phyloP scores from a whole-genome alignment of 1,140 invertebrate species.

The Drepana arcuata region DNA sequence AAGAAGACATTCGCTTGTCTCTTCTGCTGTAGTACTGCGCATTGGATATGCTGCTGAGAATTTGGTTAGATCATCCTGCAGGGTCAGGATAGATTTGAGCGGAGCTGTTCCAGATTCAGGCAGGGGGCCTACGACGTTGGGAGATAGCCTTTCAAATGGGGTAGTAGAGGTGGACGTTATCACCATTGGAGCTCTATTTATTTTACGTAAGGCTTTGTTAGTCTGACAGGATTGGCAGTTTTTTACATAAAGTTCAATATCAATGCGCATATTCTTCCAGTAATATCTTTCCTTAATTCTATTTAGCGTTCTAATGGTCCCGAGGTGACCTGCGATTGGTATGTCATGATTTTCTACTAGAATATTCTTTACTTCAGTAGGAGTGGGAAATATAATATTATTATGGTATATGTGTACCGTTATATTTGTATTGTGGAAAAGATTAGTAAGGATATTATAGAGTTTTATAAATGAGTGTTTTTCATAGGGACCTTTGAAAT shows the following conservation, averaged over 20 bases:
- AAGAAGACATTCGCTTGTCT: conserved; percentile 4
- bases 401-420: background rate
- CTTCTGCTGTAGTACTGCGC: conserved; percentile 1
- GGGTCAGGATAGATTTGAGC: conserved; percentile 1
- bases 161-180: conserved; percentile 5
- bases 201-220: conserved; percentile 5
- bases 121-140: conserved; percentile 5
- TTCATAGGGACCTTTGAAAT: conserved; percentile 4
- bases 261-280: conserved; percentile 5
- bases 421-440: background rate
- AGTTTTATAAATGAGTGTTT: conserved; percentile 1
- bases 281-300: conserved; percentile 4
- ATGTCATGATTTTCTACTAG: conserved; percentile 7
- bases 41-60: conserved; percentile 4
- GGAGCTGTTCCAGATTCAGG: conserved; percentile 2
- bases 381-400: background rate
- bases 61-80: background rate
- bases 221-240: conserved; percentile 4
- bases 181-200: conserved; percentile 5
- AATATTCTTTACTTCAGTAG: conserved; percentile 6
- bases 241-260: conserved; percentile 5
- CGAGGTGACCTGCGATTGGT: conserved; percentile 5
- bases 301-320: background rate
- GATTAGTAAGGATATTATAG: conserved; percentile 2
- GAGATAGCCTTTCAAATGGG: conserved; percentile 3